Evolutionary conservation across 2,113 vertebrate genomes (phyloP), one percentile per base, ranked within the genome.

Genomic region (Oreochromis aureus): DNA sequence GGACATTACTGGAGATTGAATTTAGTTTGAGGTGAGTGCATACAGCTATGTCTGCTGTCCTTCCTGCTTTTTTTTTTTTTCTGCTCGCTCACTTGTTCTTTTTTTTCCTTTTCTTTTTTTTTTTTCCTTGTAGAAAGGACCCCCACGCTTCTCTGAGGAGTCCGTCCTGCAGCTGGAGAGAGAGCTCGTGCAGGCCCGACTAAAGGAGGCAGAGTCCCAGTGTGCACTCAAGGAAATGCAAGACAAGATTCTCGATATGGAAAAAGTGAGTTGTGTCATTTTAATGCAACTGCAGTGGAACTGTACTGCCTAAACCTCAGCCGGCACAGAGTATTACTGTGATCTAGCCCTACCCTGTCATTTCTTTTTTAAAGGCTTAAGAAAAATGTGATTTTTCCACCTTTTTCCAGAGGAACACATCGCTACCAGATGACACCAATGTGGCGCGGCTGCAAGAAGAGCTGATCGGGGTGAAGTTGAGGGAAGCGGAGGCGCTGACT

Each of bases 161-260:
- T 98, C 97, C 71, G 96, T 99, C 87, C 96, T 99, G 82, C 98
- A 99, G 92, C 95, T 99, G 94, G 98, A 99, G 94, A 97, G 96
- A 85, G 98, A 99, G 92, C 95, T 99, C 56, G 98, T 99, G 6
- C 98, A 99, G 94, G 98, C 98, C 83, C 96, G 98, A 55, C 96
- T 99, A 89, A 98, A 97, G 92, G 98, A 99, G 96, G 99, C 99
- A 0, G 99, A 99, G 92, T 98, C 98, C 83, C 98, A 98, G 86
- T 99, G 98, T 92, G 98, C 98, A 1, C 96, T 99, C 83, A 99
- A 98, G 93, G 99, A 99, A 93, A 99, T 99, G 98, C 99, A 99
- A 90, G 98, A 99, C 96, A 99, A 99, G 95, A 96, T 99, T 92
- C 96, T 99, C 83, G 98, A 99, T 44, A 98, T 99, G 82, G 98